Base-by-base conservation (phyloP, 2,797 vertebrate species). In the Selene dorsalis region DNA sequence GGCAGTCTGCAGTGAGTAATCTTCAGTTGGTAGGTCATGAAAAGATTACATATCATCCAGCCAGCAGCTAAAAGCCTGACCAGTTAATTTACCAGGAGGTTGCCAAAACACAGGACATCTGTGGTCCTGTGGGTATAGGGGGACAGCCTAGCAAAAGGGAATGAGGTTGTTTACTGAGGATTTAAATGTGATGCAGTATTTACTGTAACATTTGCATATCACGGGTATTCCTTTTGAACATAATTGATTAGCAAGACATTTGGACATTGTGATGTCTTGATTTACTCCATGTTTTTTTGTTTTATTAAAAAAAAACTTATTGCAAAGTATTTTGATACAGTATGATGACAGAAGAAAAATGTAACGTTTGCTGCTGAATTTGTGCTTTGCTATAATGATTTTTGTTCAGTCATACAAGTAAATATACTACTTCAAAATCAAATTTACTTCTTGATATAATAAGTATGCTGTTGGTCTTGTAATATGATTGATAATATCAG, bases 41-140 rank as follows among this genome's bases (percentile, higher is more conserved):
- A 81, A 80, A 84, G 62, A 87, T 85, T 76, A 63, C 35, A 72
- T 83, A 72, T 81, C 13, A 14, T 48, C 17, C 41, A 79, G 73
- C 74, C 74, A 86, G 77, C 71, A 85, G 74, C 65, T 73, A 67
- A 74, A 65, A 72, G 72, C 52, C 52, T 50, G 68, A 77, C 75
- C 69, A 35, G 76, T 74, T 76, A 66, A 79, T 88, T 86, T 84
- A 81, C 39, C 64, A 64, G 62, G 62, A 70, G 67, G 57, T 26
- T 89, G 76, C 75, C 75, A 80, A 60, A 70, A 80, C 43, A 43
- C 43, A 66, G 55, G 50, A 74, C 64, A 69, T 85, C 56, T 63
- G 30, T 76, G 69, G 50, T 75, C 72, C 57, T 69, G 53, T 56
- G 66, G 71, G 69, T 41, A 32, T 45, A n/a, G 11, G 32, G 52